These are phyloP conservation scores for Zaprionus nigranus DNA, from an alignment of 1,140 invertebrate species.

Conservation along the genomic window DNA sequence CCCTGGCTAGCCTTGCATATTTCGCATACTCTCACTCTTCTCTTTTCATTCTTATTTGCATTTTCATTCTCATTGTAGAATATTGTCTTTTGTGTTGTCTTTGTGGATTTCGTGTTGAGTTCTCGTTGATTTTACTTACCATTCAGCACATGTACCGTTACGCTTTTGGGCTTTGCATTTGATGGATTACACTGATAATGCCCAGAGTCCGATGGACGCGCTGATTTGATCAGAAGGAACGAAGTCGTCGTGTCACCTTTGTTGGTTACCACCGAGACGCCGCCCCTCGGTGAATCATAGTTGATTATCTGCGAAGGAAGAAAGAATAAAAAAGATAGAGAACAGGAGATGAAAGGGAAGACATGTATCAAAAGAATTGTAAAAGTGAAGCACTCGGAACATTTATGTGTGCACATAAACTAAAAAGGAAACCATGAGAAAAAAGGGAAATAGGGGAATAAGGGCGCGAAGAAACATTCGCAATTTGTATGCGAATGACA, in stretches of 20 bases:
- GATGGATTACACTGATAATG: conserved; percentile 93
- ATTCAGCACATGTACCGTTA: conserved; percentile 95
- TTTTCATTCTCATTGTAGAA: conserved; percentile 45
- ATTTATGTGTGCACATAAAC: conserved; percentile 44
- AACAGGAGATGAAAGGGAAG: conserved; percentile 28
- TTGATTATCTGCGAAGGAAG: conserved; percentile 90
- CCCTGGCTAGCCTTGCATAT: not conserved
- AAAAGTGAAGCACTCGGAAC: conserved; percentile 27
- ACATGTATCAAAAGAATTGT: conserved; percentile 20
- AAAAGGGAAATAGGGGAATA: conserved; percentile 11
- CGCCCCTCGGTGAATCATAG: conserved; percentile 94
- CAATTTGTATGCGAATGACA: conserved; percentile 65
- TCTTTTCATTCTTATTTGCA: conserved; percentile 29
- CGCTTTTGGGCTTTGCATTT: conserved; percentile 93
- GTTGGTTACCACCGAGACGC: conserved; percentile 90
- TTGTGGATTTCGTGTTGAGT: conserved; percentile 48
- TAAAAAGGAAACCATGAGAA: conserved; percentile 19
- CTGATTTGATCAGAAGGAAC: conserved; percentile 91
- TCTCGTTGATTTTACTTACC: conserved; percentile 88
- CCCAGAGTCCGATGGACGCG: conserved; percentile 90
- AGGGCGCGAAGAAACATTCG: conserved; percentile 43
- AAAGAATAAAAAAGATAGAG: conserved; percentile 9
- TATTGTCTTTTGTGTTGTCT: conserved; percentile 46
- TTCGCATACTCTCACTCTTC: not conserved
- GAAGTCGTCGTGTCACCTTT: conserved; percentile 91